Evolutionary conservation across 2,113 vertebrate genomes (phyloP).

Genomic region (Microcebus lehilahytsara): DNA sequence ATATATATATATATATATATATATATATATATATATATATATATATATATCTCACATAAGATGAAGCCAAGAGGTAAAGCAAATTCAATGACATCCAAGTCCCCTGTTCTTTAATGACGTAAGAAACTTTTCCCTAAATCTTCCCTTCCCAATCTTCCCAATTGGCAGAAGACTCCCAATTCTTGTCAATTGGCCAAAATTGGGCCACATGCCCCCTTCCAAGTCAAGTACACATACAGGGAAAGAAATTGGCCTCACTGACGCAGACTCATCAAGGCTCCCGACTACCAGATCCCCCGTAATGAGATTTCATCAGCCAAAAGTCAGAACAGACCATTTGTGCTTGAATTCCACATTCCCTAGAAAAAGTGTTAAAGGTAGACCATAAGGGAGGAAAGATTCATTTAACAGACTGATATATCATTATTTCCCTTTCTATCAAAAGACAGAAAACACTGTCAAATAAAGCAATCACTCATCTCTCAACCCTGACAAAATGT

Average conservation of each 20-base stretch:
- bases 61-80: background rate
- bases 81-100: background rate
- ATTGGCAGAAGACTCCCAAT: background rate
- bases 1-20: too few relatives aligned
- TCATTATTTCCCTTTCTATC: conserved; percentile 38
- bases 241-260: background rate
- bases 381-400: background rate
- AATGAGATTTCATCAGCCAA: background rate
- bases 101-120: background rate
- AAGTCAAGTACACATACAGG: background rate
- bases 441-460: conserved; percentile 24
- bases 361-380: background rate
- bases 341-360: background rate
- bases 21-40: too few relatives aligned
- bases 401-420: background rate
- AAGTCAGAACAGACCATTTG: background rate
- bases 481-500: background rate
- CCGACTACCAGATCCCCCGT: background rate
- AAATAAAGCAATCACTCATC: conserved; percentile 40
- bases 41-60: background rate
- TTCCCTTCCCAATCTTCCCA: background rate
- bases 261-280: background rate
- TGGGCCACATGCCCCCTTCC: background rate
- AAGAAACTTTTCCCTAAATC: background rate
- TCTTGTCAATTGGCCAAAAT: background rate